These are phyloP conservation scores for Cephonodes hylas DNA, from an alignment of 2,888 invertebrate genomes.

Conservation along the genomic window DNA sequence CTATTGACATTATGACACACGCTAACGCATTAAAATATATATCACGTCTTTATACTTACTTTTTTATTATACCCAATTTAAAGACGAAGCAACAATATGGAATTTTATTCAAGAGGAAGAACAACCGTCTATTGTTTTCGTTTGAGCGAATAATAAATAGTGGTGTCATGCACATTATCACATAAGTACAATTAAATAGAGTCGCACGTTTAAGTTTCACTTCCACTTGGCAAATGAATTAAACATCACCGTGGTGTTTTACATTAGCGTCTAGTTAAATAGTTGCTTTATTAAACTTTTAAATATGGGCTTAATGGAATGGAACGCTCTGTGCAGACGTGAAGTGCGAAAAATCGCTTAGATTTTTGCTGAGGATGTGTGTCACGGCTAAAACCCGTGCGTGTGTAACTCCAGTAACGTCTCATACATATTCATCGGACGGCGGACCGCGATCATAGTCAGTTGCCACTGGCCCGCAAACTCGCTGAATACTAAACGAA, in stretches of 20 bases:
- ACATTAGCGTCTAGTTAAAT: constrained; percentile 28
- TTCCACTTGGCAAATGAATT: constrained; percentile 34
- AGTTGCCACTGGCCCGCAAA: constrained; percentile 67
- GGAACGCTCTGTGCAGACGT: constrained; percentile 27
- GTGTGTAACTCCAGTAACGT: constrained; percentile 52
- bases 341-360: constrained; percentile 44
- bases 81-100: constrained; percentile 34
- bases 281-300: constrained; percentile 30
- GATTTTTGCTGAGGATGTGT: constrained; percentile 56
- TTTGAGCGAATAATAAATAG: constrained; percentile 26
- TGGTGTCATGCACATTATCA: neutral
- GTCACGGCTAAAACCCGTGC: constrained; percentile 67
- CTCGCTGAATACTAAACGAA: constrained; percentile 69
- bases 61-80: constrained; percentile 20
- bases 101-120: constrained; percentile 31
- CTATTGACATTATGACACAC: constrained; percentile 24
- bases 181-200: constrained; percentile 18
- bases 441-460: constrained; percentile 53
- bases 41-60: constrained; percentile 12
- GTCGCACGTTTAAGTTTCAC: constrained; percentile 33
- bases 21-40: constrained; percentile 16
- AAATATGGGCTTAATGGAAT: constrained; percentile 30
- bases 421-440: constrained; percentile 73
- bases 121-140: constrained; percentile 33
- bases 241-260: constrained; percentile 35